These are phyloP conservation scores for Tiliacea citrago DNA, from an alignment of 2,888 invertebrate genomes.

Conservation along the genomic window DNA sequence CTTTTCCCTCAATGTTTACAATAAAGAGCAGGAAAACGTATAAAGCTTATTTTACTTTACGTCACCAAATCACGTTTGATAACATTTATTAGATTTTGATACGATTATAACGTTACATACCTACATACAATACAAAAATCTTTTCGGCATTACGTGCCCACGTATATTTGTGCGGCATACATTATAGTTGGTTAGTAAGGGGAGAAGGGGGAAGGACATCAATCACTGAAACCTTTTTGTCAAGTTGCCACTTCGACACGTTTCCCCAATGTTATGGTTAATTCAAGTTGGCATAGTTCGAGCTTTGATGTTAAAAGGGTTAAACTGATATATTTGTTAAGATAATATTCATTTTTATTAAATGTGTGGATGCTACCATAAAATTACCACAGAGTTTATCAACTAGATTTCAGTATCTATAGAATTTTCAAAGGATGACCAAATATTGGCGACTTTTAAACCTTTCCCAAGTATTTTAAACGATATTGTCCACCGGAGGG, in stretches of 20 bases:
- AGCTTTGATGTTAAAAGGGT: conserved; percentile 47
- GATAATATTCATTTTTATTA: conserved; percentile 5
- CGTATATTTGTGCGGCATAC: conserved; percentile 41
- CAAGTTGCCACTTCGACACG: conserved; percentile 80
- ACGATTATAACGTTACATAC: conserved; percentile 24
- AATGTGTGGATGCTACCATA: background rate
- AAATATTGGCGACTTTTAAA: background rate
- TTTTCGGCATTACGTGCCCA: conserved; percentile 15
- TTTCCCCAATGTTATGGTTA: conserved; percentile 75
- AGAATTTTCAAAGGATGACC: background rate
- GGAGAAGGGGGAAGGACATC: conserved; percentile 69
- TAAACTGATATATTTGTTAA: conserved; percentile 51
- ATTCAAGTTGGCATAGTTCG: conserved; percentile 69
- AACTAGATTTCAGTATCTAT: conserved; percentile 1
- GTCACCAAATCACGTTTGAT: conserved; percentile 33
- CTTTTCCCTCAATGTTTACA: conserved; percentile 27
- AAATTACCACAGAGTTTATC: background rate
- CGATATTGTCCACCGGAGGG: conserved; percentile 17
- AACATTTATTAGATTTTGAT: conserved; percentile 34
- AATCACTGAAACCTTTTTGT: conserved; percentile 81
- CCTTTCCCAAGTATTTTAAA: background rate
- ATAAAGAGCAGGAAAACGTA: conserved; percentile 25
- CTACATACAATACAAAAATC: conserved; percentile 28
- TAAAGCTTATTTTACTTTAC: conserved; percentile 28
- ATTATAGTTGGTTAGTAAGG: conserved; percentile 54